phyloP scores from a whole-genome alignment of 2,797 vertebrate species.

The Microchirus variegatus region DNA sequence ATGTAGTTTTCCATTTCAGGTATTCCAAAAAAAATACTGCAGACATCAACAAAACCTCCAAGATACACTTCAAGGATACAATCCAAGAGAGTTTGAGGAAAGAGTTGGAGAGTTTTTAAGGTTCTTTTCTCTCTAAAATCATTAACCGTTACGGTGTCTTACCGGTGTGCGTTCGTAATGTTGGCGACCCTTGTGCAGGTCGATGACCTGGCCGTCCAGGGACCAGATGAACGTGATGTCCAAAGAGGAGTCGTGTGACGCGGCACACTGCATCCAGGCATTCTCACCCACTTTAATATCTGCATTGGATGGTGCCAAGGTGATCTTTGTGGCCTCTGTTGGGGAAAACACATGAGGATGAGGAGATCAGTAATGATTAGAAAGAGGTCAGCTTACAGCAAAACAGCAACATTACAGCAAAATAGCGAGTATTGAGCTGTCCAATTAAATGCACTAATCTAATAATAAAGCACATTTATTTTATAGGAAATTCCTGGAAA shows the following conservation, averaged over 20 bases:
- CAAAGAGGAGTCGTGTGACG: conserved; percentile 88
- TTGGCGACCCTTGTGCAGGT: conserved; percentile 86
- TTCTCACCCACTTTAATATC: conserved; percentile 91
- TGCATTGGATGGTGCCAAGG: conserved; percentile 87
- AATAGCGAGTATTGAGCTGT: neutral
- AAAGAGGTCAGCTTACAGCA: neutral
- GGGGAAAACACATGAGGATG: conserved; percentile 28
- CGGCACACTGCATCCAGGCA: conserved; percentile 90
- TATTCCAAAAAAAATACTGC: conserved; percentile 48
- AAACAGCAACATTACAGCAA: neutral
- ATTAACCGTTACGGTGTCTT: conserved; percentile 47
- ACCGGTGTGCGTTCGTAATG: conserved; percentile 90
- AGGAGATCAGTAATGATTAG: neutral
- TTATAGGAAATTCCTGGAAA: neutral
- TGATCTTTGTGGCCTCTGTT: conserved; percentile 94
- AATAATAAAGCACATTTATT: no score
- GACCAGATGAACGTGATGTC: conserved; percentile 97
- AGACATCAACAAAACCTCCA: conserved; percentile 35
- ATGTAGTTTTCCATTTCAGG: conserved; percentile 48
- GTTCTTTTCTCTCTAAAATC: neutral
- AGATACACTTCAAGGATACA: conserved; percentile 21
- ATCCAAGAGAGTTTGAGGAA: no score
- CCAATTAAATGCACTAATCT: neutral
- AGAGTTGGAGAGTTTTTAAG: neutral
- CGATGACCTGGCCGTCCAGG: conserved; percentile 88